phyloP scores from a whole-genome alignment of 2,113 vertebrate genomes.

The Takifugu bimaculatus region DNA sequence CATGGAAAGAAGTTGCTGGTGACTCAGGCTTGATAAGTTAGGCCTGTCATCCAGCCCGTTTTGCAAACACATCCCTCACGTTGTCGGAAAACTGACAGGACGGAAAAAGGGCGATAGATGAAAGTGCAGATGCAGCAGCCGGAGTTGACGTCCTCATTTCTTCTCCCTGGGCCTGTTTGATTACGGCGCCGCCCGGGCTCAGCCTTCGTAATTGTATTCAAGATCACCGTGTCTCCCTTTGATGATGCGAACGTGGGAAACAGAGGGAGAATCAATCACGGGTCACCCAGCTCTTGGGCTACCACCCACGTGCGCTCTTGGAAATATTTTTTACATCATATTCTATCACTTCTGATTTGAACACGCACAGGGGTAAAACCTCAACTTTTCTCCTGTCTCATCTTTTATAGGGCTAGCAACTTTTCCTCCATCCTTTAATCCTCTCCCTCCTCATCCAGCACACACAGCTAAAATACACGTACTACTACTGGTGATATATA shows the following conservation, averaged over 20 bases:
- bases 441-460: slow-evolving; percentile 2
- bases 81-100: slow-evolving; percentile 37
- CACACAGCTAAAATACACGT: background rate
- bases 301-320: background rate
- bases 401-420: slow-evolving; percentile 10
- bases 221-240: slow-evolving; percentile 52
- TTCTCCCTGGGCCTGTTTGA: slow-evolving; percentile 54
- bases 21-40: slow-evolving; percentile 31
- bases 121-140: slow-evolving; percentile 64
- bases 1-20: slow-evolving; percentile 6
- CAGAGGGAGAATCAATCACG: slow-evolving; percentile 52
- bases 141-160: slow-evolving; percentile 51
- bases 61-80: slow-evolving; percentile 40
- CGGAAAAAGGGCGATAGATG: slow-evolving; percentile 53
- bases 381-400: background rate
- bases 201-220: slow-evolving; percentile 61
- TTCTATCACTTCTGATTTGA: background rate
- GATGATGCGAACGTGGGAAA: slow-evolving; percentile 50
- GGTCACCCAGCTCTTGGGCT: slow-evolving; percentile 11
- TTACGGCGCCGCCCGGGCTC: slow-evolving; percentile 56
- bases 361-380: slow-evolving; percentile 1
- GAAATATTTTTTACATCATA: background rate
- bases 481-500: background rate
- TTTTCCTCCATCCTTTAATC: background rate
- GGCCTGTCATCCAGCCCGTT: slow-evolving; percentile 24